Conservation (phyloP, 2,888 invertebrate species). For the Melanotus villosus region DNA sequence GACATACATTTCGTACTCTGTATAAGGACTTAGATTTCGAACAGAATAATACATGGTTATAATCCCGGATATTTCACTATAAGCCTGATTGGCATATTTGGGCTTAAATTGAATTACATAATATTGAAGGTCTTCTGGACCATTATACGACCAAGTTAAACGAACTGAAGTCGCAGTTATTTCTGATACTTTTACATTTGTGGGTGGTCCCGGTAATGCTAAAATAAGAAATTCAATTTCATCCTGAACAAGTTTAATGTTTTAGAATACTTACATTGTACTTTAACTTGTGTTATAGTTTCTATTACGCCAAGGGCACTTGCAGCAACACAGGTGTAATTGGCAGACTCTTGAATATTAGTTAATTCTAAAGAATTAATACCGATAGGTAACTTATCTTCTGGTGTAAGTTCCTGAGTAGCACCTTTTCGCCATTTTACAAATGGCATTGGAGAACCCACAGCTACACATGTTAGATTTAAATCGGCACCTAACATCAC, state of each 20-base stretch:
- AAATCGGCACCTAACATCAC: constrained; percentile 93
- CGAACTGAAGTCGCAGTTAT: constrained; percentile 95
- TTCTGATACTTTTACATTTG: constrained; percentile 91
- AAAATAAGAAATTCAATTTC: constrained; percentile 50
- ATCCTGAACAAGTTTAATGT: neutral
- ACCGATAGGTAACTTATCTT: constrained; percentile 88
- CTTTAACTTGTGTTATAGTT: constrained; percentile 89
- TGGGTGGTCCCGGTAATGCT: constrained; percentile 94
- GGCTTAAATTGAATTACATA: constrained; percentile 98
- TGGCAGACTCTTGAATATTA: constrained; percentile 92
- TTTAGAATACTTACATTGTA: constrained; percentile 84
- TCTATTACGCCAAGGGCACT: constrained; percentile 95
- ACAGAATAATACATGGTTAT: constrained; percentile 95
- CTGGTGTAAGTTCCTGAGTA: constrained; percentile 87
- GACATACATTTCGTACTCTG: constrained; percentile 96
- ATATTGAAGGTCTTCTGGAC: constrained; percentile 91
- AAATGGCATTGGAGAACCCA: constrained; percentile 98
- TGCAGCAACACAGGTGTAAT: constrained; percentile 97
- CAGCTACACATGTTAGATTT: constrained; percentile 96
- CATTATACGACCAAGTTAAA: constrained; percentile 93
- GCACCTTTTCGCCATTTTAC: constrained; percentile 94
- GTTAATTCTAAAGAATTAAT: constrained; percentile 89
- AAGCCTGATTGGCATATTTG: constrained; percentile 92
- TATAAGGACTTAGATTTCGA: constrained; percentile 91
- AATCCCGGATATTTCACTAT: constrained; percentile 93